A percentile compares a stretch with the other conserved stretches of the same genome.
phyloP scores from a whole-genome alignment of 2,113 vertebrate genomes.

The Zosterops lateralis region DNA sequence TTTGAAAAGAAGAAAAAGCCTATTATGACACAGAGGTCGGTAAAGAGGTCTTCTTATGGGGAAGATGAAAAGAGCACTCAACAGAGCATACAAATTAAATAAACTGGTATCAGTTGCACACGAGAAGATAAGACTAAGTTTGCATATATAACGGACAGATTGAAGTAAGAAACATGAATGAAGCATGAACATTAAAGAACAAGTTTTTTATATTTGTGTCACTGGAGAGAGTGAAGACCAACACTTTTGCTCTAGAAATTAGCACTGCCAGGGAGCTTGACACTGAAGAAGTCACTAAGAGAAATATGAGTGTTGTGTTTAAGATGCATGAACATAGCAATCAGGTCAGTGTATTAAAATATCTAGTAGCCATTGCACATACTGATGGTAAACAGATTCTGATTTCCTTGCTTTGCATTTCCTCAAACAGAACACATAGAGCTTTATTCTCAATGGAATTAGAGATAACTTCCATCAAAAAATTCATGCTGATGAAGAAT shows the following conservation, averaged over 20 bases:
- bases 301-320: neutral
- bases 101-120: neutral
- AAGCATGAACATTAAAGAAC: neutral
- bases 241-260: neutral
- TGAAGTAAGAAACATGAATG: neutral
- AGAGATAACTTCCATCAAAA: neutral
- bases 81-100: neutral
- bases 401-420: neutral
- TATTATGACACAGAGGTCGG: neutral
- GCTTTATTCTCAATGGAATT: neutral
- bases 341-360: neutral
- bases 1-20: neutral
- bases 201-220: neutral
- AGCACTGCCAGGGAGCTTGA: neutral
- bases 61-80: neutral
- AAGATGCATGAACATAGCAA: neutral
- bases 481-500: fast-evolving
- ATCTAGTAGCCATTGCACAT: neutral
- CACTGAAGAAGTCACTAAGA: neutral
- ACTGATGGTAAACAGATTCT: neutral
- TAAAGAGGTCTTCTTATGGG: neutral
- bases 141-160: neutral
- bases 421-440: neutral
- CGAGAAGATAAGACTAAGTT: neutral
- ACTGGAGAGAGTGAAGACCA: neutral